These are phyloP conservation scores for Acanthis flammea DNA, from an alignment of 2,797 vertebrate genomes.

Conservation along the genomic window DNA sequence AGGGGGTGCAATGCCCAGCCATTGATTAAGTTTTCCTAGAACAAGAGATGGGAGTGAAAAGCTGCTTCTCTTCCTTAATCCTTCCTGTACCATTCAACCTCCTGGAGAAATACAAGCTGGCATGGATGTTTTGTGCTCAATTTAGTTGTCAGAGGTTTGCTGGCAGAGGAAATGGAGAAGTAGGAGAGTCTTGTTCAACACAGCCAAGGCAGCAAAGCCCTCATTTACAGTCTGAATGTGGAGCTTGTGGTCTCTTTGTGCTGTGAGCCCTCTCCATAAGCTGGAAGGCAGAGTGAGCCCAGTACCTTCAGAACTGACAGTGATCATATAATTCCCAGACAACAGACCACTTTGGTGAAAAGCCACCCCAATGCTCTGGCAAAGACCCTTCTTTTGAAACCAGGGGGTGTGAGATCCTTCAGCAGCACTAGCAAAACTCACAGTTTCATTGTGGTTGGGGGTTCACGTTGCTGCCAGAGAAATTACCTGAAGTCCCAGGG, in stretches of 20 bases:
- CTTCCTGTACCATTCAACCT: conserved; percentile 11
- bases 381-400: not conserved
- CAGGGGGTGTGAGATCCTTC: not conserved
- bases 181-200: not conserved
- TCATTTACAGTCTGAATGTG: not conserved
- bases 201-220: conserved; percentile 4
- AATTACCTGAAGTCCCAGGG: not conserved
- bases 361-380: not conserved
- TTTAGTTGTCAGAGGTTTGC: conserved; percentile 1
- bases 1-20: not conserved
- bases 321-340: not conserved
- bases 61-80: conserved; percentile 38
- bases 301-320: not conserved
- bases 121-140: conserved; percentile 3
- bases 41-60: conserved; percentile 26
- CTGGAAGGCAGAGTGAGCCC: not conserved
- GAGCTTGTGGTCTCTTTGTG: not conserved
- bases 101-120: not conserved
- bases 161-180: conserved; percentile 29
- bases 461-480: not conserved
- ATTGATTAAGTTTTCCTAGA: conserved; percentile 20
- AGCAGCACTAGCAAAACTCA: not conserved
- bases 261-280: not conserved
- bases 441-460: not conserved
- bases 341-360: not conserved